phyloP scores from a whole-genome alignment of 2,888 invertebrate species.

The Melipona bicolor region DNA sequence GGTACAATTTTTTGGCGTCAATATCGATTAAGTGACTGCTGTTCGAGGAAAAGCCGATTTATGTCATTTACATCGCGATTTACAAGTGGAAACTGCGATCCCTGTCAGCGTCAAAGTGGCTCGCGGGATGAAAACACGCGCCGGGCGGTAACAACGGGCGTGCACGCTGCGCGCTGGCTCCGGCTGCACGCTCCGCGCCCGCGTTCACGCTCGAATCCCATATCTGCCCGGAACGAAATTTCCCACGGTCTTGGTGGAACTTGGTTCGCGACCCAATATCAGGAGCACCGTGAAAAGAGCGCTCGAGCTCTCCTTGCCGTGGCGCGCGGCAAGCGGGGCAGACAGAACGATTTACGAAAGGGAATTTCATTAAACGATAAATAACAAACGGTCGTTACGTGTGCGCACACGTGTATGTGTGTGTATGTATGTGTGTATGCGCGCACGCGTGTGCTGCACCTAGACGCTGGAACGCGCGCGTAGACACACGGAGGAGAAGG shows the following conservation, averaged over 20 bases:
- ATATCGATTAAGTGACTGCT: neutral
- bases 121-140: slow-evolving; percentile 8
- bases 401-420: neutral
- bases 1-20: neutral
- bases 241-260: slow-evolving; percentile 54
- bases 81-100: slow-evolving; percentile 8
- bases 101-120: neutral
- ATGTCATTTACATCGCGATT: neutral
- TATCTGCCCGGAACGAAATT: slow-evolving; percentile 36
- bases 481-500: neutral
- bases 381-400: slow-evolving; percentile 50
- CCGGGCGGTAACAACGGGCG: slow-evolving; percentile 18
- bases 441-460: no score
- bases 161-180: neutral
- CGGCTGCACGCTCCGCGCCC: neutral
- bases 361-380: slow-evolving; percentile 61
- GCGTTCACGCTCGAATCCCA: slow-evolving; percentile 23
- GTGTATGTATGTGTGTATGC: no score
- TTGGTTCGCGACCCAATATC: slow-evolving; percentile 50
- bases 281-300: slow-evolving; percentile 55
- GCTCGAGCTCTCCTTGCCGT: neutral
- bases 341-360: slow-evolving; percentile 58
- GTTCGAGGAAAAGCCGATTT: neutral
- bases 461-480: neutral
- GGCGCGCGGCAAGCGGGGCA: slow-evolving; percentile 27